Evolutionary conservation across 2,888 invertebrate species (phyloP).

Genomic region (Drosophila merina): DNA sequence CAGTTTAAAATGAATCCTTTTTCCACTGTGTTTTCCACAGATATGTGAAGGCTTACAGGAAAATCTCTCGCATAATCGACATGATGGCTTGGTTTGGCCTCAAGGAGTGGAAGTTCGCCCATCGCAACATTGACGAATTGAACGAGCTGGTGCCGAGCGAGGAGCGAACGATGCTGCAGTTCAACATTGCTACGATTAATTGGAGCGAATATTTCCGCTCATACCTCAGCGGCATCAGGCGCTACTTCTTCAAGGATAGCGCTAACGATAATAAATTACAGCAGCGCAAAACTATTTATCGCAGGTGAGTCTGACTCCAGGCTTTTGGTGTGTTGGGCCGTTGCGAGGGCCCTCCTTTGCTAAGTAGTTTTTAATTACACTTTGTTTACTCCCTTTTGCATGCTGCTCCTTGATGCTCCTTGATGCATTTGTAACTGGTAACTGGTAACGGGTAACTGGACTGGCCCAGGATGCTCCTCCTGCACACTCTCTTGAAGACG

Average conservation of each 20-base stretch:
- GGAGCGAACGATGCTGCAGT: conserved; percentile 82
- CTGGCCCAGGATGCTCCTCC: conserved; percentile 72
- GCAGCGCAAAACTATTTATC: conserved; percentile 81
- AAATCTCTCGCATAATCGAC: conserved; percentile 83
- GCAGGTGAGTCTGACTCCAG: conserved; percentile 75
- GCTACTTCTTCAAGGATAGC: conserved; percentile 88
- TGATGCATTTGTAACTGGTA: conserved; percentile 29
- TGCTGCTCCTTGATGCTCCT: conserved; percentile 21
- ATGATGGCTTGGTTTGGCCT: conserved; percentile 84
- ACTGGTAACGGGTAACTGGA: conserved; percentile 34
- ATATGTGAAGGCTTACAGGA: conserved; percentile 82
- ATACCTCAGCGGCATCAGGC: conserved; percentile 88
- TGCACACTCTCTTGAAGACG: conserved; percentile 82
- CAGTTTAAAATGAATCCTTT: not conserved
- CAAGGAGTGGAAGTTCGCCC: conserved; percentile 83
- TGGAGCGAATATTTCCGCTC: conserved; percentile 88
- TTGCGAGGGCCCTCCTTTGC: conserved; percentile 25
- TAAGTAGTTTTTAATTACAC: conserved; percentile 81
- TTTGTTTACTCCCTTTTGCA: conserved; percentile 62
- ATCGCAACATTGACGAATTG: conserved; percentile 82
- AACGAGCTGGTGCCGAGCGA: conserved; percentile 72
- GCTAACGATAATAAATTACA: conserved; percentile 84
- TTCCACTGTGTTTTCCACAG: conserved; percentile 57
- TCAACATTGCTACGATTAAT: conserved; percentile 87
- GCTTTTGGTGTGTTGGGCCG: conserved; percentile 4